Evolutionary conservation across 2,888 invertebrate genomes (phyloP), one percentile per base, ranked within the genome.

Genomic region (Agrotis ipsilon): DNA sequence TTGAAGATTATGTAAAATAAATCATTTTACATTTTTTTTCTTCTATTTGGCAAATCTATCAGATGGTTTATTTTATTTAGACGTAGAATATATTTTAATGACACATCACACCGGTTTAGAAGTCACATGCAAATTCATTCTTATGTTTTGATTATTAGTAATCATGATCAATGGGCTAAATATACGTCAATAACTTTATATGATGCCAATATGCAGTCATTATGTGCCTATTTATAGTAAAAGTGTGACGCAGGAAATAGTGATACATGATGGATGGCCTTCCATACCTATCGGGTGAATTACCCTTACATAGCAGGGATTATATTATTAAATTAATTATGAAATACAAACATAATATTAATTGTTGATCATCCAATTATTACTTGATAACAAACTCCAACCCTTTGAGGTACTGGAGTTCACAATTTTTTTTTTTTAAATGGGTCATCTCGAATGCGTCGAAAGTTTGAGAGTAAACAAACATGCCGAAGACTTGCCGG

Each of bases 391-490:
- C 27, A 57, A 39, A 46, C 9, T 52, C 19, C 13, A 39, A 43
- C 46, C n/a, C 13, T 46, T 24, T 62, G 18, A 57, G n/a, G 16
- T 19, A 54, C 32, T 54, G 14, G 45, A 45, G 51, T 16, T 7
- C 51, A 39, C 46, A 74, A 79, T 65, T 51, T 57, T 58, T 62
- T 24, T 13, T 5, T 1, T 46, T 61, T 68, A 89, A 88, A 76
- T 89, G 84, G 87, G 88, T 81, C 87, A 78, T 73, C 76, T 78
- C 75, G 68, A 78, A 86, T 84, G 73, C 75, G 76, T 82, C 82
- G 78, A 80, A 62, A 72, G 54, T 48, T 61, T 19, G 72, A 70
- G 76, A 81, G 85, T 86, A 90, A 88, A 88, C 83, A 88, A 91
- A 88, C 88, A 86, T 70, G 68, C 45, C 70, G 52, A 72, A 68